Conservation (phyloP, 2,888 invertebrate genomes). For the Tanytarsus gracilentus region DNA sequence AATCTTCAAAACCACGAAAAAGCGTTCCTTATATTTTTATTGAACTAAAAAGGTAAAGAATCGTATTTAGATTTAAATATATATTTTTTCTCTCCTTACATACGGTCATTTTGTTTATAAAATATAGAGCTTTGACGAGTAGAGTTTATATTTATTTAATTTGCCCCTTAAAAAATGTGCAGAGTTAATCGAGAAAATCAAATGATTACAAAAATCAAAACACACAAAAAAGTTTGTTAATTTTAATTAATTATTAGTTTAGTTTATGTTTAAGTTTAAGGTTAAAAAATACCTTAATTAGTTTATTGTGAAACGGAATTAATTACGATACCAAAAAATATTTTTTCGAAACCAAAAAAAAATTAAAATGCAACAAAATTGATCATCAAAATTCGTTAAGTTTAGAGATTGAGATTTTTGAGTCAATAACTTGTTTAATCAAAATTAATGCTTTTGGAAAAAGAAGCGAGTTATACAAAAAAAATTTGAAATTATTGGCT, state of each 20-base stretch:
- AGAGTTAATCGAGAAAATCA: neutral
- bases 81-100: neutral
- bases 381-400: neutral
- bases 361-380: neutral
- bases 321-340: conserved; percentile 26
- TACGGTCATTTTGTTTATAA: neutral
- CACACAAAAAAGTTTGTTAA: conserved; percentile 22
- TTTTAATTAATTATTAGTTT: conserved; percentile 8
- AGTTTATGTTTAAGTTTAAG: conserved; percentile 12
- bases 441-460: conserved; percentile 15
- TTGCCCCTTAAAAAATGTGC: no score
- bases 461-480: conserved; percentile 5
- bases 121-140: neutral
- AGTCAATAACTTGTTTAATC: conserved; percentile 25
- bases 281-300: conserved; percentile 1
- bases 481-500: conserved; percentile 27
- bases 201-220: conserved; percentile 11
- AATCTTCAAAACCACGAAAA: neutral
- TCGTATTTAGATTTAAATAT: neutral
- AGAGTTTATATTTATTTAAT: neutral
- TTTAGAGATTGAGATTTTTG: conserved; percentile 20
- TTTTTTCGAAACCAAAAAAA: conserved; percentile 26
- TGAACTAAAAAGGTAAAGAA: neutral
- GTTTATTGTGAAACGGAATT: conserved; percentile 7
- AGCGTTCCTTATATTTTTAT: conserved; percentile 17